Evolutionary conservation across 2,113 vertebrate species (phyloP), one percentile per base, ranked within the genome.

Genomic region (Tringa solitaria): DNA sequence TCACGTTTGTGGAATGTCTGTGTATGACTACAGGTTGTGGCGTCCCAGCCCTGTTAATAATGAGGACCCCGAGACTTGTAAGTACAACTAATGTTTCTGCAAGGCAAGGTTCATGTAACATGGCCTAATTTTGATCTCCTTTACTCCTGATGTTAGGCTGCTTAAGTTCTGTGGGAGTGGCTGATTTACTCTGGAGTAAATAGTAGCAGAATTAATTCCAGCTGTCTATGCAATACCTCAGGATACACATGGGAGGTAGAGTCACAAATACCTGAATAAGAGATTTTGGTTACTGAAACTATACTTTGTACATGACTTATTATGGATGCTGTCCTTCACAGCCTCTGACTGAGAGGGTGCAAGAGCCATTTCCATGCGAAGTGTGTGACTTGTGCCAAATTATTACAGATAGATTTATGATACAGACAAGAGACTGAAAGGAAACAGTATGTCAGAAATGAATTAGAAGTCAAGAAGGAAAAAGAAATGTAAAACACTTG

Each of bases 401-500:
- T 92, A 83, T 95, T 93, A 73, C 70, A 89, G 91, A 39, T 51
- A 92, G 87, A 89, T 94, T 93, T 92, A 82, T 78, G 63, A 89
- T 84, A 96, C 7, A 54, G 87, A 64, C 20, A 79, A 93, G 79
- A 95, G 73, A 64, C 83, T 82, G 79, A 96, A 93, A 77, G 85
- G 88, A 95, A 94, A 86, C 89, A 95, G n/a, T 85, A 68, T 96
- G 95, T 97, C 95, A 98, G 95, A 96, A 96, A 92, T 93, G 92
- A 96, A 94, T 90, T 87, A 93, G 68, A 77, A 85, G 53, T 78
- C 74, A 92, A 87, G 77, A 91, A 95, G 75, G 92, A 94, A 96
- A 95, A 94, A 85, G 70, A 96, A 97, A 96, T 93, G 63, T 94
- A 93, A 80, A 87, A 88, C 90, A 81, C 84, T 84, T 94, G 87